These are phyloP conservation scores for Halcyon leucocephala DNA, from an alignment of 2,797 vertebrate genomes.

Conservation along the genomic window DNA sequence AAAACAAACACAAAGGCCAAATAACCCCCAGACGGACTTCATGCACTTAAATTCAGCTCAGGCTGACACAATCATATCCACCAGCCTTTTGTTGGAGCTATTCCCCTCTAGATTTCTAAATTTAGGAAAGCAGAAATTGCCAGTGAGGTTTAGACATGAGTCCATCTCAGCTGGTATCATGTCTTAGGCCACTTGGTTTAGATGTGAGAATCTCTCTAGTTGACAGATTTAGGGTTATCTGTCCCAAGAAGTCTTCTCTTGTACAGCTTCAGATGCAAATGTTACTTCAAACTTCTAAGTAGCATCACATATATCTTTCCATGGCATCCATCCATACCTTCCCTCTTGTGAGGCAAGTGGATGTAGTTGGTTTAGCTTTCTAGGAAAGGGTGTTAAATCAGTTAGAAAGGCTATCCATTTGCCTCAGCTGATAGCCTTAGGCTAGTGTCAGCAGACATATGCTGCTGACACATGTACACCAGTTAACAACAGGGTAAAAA, in stretches of 20 bases:
- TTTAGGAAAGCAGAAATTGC: background rate
- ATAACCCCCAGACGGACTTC: background rate
- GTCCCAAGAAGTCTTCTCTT: background rate
- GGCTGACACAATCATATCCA: background rate
- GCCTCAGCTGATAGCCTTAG: background rate
- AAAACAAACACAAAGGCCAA: background rate
- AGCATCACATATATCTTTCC: background rate
- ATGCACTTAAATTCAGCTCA: background rate
- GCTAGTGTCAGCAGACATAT: background rate
- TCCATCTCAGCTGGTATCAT: background rate
- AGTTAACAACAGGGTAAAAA: background rate
- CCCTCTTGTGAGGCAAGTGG: background rate
- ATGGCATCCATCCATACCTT: background rate
- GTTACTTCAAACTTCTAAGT: background rate
- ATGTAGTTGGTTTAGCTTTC: background rate
- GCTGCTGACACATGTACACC: background rate
- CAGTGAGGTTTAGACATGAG: background rate
- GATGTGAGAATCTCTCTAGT: background rate
- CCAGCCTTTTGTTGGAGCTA: background rate
- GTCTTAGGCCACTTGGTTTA: background rate
- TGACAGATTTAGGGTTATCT: background rate
- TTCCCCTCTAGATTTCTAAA: background rate
- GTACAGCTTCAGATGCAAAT: background rate
- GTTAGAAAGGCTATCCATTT: rapidly evolving
- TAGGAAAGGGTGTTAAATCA: background rate